Conservation (phyloP, 2,888 invertebrate species). For the Calameuta pallipes region DNA sequence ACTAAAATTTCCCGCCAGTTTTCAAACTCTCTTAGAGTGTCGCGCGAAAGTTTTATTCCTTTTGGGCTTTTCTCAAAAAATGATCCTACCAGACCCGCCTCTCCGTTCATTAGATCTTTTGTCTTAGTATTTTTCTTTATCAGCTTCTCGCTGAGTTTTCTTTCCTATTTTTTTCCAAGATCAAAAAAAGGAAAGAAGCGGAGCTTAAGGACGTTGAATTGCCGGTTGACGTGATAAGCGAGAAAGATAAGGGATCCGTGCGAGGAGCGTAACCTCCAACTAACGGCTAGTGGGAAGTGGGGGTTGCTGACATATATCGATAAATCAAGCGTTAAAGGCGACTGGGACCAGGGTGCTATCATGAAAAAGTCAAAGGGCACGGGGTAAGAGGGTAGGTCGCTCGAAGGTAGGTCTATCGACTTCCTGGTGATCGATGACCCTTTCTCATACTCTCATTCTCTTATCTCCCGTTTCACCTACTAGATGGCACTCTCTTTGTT, state of each 20-base stretch:
- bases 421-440: background rate
- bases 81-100: constrained; percentile 10
- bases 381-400: background rate
- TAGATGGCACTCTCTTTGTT: background rate
- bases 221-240: background rate
- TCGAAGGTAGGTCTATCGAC: background rate
- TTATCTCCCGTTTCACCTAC: background rate
- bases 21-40: background rate
- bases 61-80: constrained; percentile 13
- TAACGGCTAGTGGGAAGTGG: background rate
- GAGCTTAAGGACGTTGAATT: background rate
- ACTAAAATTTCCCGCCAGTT: background rate
- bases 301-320: background rate
- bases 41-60: background rate
- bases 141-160: background rate
- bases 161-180: background rate
- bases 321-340: background rate
- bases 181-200: background rate
- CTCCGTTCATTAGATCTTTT: background rate
- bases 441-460: background rate
- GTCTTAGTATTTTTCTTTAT: background rate
- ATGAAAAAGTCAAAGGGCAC: background rate
- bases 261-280: background rate
- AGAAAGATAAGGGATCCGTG: background rate
- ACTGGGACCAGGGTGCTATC: background rate